phyloP scores from a whole-genome alignment of 2,888 invertebrate species.

The Sclerodermus sp. region DNA sequence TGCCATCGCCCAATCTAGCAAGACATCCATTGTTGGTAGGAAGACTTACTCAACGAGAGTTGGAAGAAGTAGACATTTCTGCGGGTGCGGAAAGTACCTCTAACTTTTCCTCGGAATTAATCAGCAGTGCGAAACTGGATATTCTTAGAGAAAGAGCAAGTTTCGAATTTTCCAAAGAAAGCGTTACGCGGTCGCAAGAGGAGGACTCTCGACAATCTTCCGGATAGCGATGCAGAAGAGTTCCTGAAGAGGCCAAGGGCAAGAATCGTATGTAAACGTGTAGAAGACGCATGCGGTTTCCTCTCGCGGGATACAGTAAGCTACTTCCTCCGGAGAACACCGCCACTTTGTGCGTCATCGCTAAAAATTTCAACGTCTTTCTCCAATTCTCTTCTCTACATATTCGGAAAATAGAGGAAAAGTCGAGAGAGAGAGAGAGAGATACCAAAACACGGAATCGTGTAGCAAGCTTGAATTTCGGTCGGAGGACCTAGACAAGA shows the following conservation, averaged over 20 bases:
- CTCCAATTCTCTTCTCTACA: too few relatives aligned
- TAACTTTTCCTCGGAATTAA: slow-evolving; percentile 17
- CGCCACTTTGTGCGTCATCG: slow-evolving; percentile 53
- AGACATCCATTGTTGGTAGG: too few relatives aligned
- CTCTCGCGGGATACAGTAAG: slow-evolving; percentile 55
- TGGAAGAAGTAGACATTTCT: too few relatives aligned
- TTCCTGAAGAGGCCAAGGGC: slow-evolving; percentile 59
- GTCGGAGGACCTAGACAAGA: slow-evolving; percentile 55
- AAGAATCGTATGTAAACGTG: slow-evolving; percentile 60
- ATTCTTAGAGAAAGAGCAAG: slow-evolving; percentile 24
- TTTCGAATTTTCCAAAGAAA: slow-evolving; percentile 27
- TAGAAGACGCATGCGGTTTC: slow-evolving; percentile 55
- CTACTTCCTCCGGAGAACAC: slow-evolving; percentile 59
- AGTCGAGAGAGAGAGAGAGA: too few relatives aligned
- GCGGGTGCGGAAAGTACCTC: slow-evolving; percentile 21
- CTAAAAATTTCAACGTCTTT: too few relatives aligned
- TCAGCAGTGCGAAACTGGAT: slow-evolving; percentile 19
- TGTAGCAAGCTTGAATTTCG: slow-evolving; percentile 58
- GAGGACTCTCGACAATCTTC: slow-evolving; percentile 48
- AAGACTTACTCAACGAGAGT: too few relatives aligned
- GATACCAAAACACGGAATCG: slow-evolving; percentile 56
- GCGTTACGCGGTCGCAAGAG: slow-evolving; percentile 42
- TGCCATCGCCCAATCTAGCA: slow-evolving; percentile 58
- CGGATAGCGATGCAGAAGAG: slow-evolving; percentile 55
- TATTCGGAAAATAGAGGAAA: too few relatives aligned